Conservation (phyloP, 2,888 invertebrate genomes). For the Colletes collaris region DNA sequence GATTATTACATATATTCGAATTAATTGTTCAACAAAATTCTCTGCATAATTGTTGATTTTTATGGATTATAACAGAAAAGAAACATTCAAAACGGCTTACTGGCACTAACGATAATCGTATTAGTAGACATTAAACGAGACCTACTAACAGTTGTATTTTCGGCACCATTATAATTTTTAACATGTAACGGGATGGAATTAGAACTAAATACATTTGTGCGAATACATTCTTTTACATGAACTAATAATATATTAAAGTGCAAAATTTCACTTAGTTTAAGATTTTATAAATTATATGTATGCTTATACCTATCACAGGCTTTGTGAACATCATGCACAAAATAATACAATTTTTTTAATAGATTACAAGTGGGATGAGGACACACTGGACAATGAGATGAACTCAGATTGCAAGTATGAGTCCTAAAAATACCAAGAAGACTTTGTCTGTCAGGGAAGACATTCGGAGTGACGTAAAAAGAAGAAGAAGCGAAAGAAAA, state of each 20-base stretch:
- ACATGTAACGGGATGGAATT: slow-evolving; percentile 64
- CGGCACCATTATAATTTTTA: slow-evolving; percentile 29
- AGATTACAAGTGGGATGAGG: slow-evolving; percentile 78
- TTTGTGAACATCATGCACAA: slow-evolving; percentile 42
- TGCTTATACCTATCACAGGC: slow-evolving; percentile 23
- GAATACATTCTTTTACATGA: slow-evolving; percentile 44
- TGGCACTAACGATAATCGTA: background rate
- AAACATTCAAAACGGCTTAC: background rate
- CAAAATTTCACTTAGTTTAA: slow-evolving; percentile 47
- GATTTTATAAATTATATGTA: slow-evolving; percentile 39
- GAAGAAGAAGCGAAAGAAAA: slow-evolving; percentile 20
- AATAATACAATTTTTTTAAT: slow-evolving; percentile 76
- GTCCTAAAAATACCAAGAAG: slow-evolving; percentile 50
- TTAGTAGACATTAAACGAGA: slow-evolving; percentile 8
- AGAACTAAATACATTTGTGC: slow-evolving; percentile 50
- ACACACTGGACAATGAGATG: slow-evolving; percentile 74
- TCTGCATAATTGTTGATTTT: background rate
- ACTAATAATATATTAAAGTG: slow-evolving; percentile 36
- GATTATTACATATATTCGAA: background rate
- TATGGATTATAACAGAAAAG: background rate
- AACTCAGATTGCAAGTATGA: slow-evolving; percentile 70
- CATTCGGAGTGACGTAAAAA: slow-evolving; percentile 11
- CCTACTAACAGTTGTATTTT: background rate
- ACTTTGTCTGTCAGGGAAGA: slow-evolving; percentile 22
- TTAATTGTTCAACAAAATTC: background rate